A percentile compares a stretch with the other conserved stretches of the same genome.
Evolutionary conservation across 2,888 invertebrate genomes (phyloP).

Genomic region (Cerastis leucographa): DNA sequence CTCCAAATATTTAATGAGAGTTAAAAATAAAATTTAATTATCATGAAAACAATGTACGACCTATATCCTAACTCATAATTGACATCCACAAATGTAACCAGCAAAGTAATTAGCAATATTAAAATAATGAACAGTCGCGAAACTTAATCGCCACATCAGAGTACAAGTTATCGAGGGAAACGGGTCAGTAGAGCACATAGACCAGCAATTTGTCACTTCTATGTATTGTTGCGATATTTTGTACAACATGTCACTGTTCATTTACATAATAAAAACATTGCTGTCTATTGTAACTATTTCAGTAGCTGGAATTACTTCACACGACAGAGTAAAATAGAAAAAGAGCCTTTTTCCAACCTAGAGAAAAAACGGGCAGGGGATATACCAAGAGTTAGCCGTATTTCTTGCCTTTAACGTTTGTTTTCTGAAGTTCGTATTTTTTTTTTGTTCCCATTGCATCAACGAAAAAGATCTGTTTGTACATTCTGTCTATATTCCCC

Average conservation of each 20-base stretch:
- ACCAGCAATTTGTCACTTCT: conserved; percentile 36
- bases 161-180: conserved; percentile 45
- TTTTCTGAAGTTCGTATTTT: not conserved
- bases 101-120: conserved; percentile 13
- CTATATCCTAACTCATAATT: not conserved
- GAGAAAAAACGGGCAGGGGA: not conserved
- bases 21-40: not conserved
- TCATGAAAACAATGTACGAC: not conserved
- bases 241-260: not conserved
- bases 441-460: not conserved
- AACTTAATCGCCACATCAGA: conserved; percentile 31
- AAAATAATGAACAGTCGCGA: conserved; percentile 21
- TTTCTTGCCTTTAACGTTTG: not conserved
- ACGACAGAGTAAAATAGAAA: not conserved
- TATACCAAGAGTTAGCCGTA: not conserved
- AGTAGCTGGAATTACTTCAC: not conserved
- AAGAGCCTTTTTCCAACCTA: not conserved
- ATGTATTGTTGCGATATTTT: conserved; percentile 38
- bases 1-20: not conserved
- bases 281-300: conserved; percentile 4
- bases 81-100: not conserved
- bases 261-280: conserved; percentile 36
- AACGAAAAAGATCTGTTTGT: not conserved
- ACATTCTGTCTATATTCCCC: not conserved
- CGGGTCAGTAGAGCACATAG: conserved; percentile 51